These are phyloP conservation scores for Drosophila repletoides DNA, from an alignment of 1,140 invertebrate genomes.

Conservation along the genomic window DNA sequence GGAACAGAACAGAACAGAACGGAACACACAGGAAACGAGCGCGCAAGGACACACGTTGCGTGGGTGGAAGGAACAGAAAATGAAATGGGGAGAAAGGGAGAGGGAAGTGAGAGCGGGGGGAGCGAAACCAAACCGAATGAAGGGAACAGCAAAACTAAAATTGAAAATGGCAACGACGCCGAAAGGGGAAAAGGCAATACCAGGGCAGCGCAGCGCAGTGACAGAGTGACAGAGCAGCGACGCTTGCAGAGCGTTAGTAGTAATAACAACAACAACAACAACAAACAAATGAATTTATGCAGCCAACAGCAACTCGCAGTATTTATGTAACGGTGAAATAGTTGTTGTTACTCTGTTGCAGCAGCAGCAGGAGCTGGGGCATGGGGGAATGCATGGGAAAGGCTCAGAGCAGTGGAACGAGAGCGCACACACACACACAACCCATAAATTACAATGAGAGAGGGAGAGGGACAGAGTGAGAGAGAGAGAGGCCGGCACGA, in stretches of 20 bases:
- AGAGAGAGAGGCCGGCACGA: conserved; percentile 1
- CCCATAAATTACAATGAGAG: conserved; percentile 73
- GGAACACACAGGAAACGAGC: conserved; percentile 67
- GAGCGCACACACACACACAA: conserved; percentile 50
- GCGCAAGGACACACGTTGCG: conserved; percentile 70
- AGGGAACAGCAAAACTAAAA: conserved; percentile 73
- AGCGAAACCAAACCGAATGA: conserved; percentile 43
- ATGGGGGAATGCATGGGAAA: conserved; percentile 56
- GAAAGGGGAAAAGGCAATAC: conserved; percentile 39
- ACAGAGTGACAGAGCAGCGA: conserved; percentile 50
- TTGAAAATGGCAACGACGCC: conserved; percentile 68
- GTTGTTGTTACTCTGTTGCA: conserved; percentile 43
- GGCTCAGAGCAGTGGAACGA: conserved; percentile 54
- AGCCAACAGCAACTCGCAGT: conserved; percentile 45
- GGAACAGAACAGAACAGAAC: no score
- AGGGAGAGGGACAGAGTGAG: background rate
- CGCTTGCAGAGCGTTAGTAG: conserved; percentile 55
- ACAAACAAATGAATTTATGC: conserved; percentile 73
- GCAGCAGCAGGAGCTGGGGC: conserved; percentile 39
- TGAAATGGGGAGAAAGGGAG: background rate
- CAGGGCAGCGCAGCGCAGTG: conserved; percentile 18
- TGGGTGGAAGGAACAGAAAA: conserved; percentile 38
- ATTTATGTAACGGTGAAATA: conserved; percentile 71
- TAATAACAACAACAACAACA: conserved; percentile 45
- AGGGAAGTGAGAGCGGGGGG: conserved; percentile 13